phyloP scores from a whole-genome alignment of 1,140 invertebrate species.

The Apis cerana region DNA sequence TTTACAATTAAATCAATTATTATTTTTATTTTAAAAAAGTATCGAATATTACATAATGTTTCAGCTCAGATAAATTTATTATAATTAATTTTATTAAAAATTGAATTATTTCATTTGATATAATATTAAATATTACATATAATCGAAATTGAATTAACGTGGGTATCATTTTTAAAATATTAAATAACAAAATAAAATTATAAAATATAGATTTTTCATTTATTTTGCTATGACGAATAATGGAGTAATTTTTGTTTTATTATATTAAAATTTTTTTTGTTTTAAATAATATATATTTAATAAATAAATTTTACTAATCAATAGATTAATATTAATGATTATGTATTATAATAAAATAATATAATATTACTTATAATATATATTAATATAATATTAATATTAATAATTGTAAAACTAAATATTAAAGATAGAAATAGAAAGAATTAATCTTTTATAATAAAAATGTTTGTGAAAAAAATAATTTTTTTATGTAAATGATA shows the following conservation, averaged over 20 bases:
- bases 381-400: neutral
- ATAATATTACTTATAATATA: too few species aligned
- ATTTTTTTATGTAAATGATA: neutral
- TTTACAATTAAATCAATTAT: neutral
- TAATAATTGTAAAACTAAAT: neutral
- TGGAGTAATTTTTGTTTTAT: neutral
- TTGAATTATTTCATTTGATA: too few species aligned
- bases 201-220: neutral
- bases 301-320: neutral
- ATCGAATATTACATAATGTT: constrained; percentile 27
- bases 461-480: neutral
- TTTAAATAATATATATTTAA: neutral
- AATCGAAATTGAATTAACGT: too few species aligned
- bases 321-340: neutral
- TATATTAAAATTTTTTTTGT: neutral
- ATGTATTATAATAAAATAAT: neutral
- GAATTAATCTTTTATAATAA: neutral
- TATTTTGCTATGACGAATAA: neutral
- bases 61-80: neutral
- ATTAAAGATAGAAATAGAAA: neutral
- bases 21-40: neutral
- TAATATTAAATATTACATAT: too few species aligned
- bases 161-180: too few species aligned
- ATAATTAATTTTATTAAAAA: too few species aligned
- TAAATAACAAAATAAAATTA: too few species aligned